Percentiles rank a stretch among this genome's conserved stretches.
phyloP scores from a whole-genome alignment of 2,888 invertebrate genomes.

The Philonicus albiceps region DNA sequence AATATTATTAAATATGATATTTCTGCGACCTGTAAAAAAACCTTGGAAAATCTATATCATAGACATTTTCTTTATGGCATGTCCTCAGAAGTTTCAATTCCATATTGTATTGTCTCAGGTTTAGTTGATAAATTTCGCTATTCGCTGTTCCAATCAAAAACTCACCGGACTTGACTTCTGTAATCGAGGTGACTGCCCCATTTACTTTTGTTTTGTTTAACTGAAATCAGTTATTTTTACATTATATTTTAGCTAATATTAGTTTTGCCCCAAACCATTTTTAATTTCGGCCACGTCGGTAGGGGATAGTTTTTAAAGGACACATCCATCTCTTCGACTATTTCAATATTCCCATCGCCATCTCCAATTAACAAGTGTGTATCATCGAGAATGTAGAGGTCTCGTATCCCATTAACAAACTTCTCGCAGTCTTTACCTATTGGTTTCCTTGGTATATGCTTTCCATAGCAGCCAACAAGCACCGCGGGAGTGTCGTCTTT shows the following conservation, averaged over 20 bases:
- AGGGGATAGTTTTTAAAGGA: constrained; percentile 60
- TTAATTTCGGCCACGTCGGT: constrained; percentile 69
- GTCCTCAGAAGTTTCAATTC: constrained; percentile 76
- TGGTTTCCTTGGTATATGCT: constrained; percentile 59
- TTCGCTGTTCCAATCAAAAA: constrained; percentile 79
- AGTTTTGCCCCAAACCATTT: constrained; percentile 60
- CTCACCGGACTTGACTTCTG: constrained; percentile 67
- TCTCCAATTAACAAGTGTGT: constrained; percentile 78
- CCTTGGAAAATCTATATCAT: constrained; percentile 82
- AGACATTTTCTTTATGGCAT: constrained; percentile 82
- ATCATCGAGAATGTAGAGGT: constrained; percentile 69
- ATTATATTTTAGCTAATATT: constrained; percentile 48
- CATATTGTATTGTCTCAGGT: constrained; percentile 68
- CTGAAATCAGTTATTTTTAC: constrained; percentile 58
- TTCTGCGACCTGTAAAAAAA: neutral
- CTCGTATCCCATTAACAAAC: constrained; percentile 67
- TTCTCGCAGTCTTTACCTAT: constrained; percentile 61
- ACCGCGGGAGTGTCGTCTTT: constrained; percentile 57
- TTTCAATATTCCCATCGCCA: constrained; percentile 83
- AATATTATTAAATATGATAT: neutral
- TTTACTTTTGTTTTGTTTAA: constrained; percentile 68
- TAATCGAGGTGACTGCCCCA: constrained; percentile 78
- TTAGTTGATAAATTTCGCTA: constrained; percentile 83
- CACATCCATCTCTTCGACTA: constrained; percentile 70
- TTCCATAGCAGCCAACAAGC: constrained; percentile 66